Conservation (phyloP, 2,797 vertebrate genomes). For the Xenopus petersii region DNA sequence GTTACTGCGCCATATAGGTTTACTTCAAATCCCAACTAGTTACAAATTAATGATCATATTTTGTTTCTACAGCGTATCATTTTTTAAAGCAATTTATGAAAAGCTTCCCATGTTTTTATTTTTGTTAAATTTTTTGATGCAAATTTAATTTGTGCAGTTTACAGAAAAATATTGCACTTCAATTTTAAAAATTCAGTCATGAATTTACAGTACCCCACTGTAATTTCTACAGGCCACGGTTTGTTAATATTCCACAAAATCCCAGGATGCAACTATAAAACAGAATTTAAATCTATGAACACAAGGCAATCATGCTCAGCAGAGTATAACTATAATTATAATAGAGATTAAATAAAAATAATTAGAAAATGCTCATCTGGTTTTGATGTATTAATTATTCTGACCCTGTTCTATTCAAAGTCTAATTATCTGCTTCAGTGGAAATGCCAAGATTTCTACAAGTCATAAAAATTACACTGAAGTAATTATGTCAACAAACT, state of each 20-base stretch:
- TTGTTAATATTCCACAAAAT: conserved; percentile 98
- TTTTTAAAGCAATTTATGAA: no score
- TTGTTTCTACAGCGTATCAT: no score
- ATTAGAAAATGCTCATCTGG: conserved; percentile 99
- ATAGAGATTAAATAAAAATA: conserved; percentile 99
- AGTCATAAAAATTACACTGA: conserved; percentile 98
- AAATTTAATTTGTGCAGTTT: no score
- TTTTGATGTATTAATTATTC: conserved; percentile 99
- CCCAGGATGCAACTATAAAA: conserved; percentile 81
- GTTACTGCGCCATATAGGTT: no score
- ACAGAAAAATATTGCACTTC: conserved; percentile 71
- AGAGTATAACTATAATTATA: conserved; percentile 99
- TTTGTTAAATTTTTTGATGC: no score
- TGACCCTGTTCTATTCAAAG: conserved; percentile 99
- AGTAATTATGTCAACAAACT: conserved; percentile 99
- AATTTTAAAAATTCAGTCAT: conserved; percentile 98
- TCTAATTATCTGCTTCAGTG: conserved; percentile 99
- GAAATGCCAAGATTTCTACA: conserved; percentile 97
- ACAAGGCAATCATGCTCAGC: conserved; percentile 99
- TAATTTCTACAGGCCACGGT: conserved; percentile 95
- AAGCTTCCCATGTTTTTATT: no score
- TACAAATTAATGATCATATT: no score
- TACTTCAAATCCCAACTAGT: no score
- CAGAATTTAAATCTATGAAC: conserved; percentile 99
- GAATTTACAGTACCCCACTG: conserved; percentile 79